A percentile compares a stretch with the other conserved stretches of the same genome.
Evolutionary conservation across 1,140 invertebrate genomes (phyloP).

Genomic region (Homarus americanus): DNA sequence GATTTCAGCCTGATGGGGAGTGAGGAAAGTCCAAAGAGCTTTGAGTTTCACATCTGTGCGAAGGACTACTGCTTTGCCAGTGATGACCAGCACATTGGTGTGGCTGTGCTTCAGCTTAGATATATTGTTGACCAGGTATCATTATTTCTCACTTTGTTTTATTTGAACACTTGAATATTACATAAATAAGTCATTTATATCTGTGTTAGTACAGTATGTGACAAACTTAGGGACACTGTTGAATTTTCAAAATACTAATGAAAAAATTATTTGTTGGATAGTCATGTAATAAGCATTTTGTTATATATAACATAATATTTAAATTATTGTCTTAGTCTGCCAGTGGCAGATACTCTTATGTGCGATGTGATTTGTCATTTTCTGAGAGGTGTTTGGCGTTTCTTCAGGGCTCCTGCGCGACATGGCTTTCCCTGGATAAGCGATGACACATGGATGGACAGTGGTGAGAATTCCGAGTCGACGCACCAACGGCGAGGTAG

Average conservation of each 20-base stretch:
- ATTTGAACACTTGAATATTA: no score
- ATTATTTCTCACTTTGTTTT: no score
- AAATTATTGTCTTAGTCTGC: no score
- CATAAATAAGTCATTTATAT: no score
- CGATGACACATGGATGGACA: slow-evolving; percentile 99
- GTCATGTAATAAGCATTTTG: no score
- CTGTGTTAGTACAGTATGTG: no score
- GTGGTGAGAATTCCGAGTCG: slow-evolving; percentile 98
- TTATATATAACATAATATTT: no score
- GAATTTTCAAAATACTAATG: no score
- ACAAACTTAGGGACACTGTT: no score
- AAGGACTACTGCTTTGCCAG: slow-evolving; percentile 99
- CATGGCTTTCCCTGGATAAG: slow-evolving; percentile 95
- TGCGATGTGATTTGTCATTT: no score
- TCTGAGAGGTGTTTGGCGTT: neutral
- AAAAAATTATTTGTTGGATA: no score
- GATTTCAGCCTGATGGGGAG: slow-evolving; percentile 88
- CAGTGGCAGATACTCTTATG: no score
- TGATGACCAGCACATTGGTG: slow-evolving; percentile 97
- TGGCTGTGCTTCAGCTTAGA: slow-evolving; percentile 97
- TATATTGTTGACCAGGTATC: slow-evolving; percentile 95
- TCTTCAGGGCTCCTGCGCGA: slow-evolving; percentile 91
- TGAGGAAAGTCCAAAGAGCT: slow-evolving; percentile 96
- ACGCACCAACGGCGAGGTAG: slow-evolving; percentile 98
- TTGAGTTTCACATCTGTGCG: slow-evolving; percentile 98